phyloP scores from a whole-genome alignment of 2,113 vertebrate genomes.

The Salvelinus sp. region DNA sequence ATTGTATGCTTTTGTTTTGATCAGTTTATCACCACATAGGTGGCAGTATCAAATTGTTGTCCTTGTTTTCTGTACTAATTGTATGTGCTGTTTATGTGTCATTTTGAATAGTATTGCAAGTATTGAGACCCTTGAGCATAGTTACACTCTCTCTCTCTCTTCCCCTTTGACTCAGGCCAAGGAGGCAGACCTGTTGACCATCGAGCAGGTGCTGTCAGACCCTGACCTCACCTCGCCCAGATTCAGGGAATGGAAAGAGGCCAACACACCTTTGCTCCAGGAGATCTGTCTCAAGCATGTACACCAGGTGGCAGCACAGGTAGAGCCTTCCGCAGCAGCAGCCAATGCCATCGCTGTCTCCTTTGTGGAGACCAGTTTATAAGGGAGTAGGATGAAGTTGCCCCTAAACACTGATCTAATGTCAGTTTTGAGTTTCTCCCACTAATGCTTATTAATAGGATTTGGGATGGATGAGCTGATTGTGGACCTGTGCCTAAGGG shows the following conservation, averaged over 20 bases:
- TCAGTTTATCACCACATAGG: neutral
- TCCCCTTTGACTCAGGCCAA: slow-evolving; percentile 79
- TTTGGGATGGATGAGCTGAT: too few relatives aligned
- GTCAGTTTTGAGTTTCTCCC: too few relatives aligned
- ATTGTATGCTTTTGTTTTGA: too few relatives aligned
- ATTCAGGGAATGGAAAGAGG: slow-evolving; percentile 90
- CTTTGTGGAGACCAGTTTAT: slow-evolving; percentile 70
- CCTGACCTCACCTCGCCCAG: slow-evolving; percentile 75
- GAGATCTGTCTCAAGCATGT: slow-evolving; percentile 77
- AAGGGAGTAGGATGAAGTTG: slow-evolving; percentile 19
- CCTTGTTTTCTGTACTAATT: neutral
- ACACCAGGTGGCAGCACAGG: slow-evolving; percentile 53
- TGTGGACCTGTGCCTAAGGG: too few relatives aligned
- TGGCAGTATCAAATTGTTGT: neutral
- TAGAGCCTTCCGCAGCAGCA: slow-evolving; percentile 38
- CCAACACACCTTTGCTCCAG: slow-evolving; percentile 82
- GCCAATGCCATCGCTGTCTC: slow-evolving; percentile 36
- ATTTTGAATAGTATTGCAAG: neutral
- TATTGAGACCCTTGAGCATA: neutral
- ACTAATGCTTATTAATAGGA: too few relatives aligned
- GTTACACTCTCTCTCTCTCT: neutral
- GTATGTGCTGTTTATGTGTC: too few relatives aligned
- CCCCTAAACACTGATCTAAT: too few relatives aligned
- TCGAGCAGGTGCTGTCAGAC: slow-evolving; percentile 87
- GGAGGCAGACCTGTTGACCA: slow-evolving; percentile 86